Evolutionary conservation across 2,113 vertebrate species (phyloP), one percentile per base, ranked within the genome.

Genomic region (Antechinus stuartii): DNA sequence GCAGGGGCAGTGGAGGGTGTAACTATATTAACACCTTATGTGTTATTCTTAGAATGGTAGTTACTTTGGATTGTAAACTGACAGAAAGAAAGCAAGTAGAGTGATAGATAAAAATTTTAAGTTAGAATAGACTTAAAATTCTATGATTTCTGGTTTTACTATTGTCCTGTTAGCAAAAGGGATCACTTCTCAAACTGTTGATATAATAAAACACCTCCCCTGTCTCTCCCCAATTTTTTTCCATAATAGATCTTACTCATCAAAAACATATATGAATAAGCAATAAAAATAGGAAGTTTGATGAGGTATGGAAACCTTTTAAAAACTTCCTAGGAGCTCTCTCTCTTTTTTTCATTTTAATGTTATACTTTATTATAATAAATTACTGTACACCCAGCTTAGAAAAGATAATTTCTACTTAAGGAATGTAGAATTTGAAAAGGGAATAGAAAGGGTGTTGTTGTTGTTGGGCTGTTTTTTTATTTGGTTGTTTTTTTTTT

Each of bases 351-450:
- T 84, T 84, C 35, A 42, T 84, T 76, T 84, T 42, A 84, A 22
- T 84, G n/a, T 84, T 42, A 57, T 8, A 90, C 94, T 97, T 96
- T n/a, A 91, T 47, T 96, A 52, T 90, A 35, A 68, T 57, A 92
- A 93, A 6, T 24, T 26, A 91, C 53, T n/a, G 90, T 89, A 92
- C 55, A 92, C 22, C 90, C 89, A 91, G 94, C 56, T 27, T 57
- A n/a, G 91, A 95, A 95, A 61, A 54, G 30, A 26, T 94, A 47
- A 2, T 91, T 90, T 97, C 68, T 90, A 57, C 5, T 54, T 35
- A 57, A 92, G 57, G n/a, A 94, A 24, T 93, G 49, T 10, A 94
- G 9, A 54, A 92, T 12, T 90, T 76, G 19, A 92, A 50, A 91
- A 94, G 0, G 42, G 47, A 68, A 5, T 57, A 93, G 19, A 90